Evolutionary conservation across 1,140 invertebrate species (phyloP), one percentile per base, ranked within the genome.

Genomic region (Panulirus ornatus): DNA sequence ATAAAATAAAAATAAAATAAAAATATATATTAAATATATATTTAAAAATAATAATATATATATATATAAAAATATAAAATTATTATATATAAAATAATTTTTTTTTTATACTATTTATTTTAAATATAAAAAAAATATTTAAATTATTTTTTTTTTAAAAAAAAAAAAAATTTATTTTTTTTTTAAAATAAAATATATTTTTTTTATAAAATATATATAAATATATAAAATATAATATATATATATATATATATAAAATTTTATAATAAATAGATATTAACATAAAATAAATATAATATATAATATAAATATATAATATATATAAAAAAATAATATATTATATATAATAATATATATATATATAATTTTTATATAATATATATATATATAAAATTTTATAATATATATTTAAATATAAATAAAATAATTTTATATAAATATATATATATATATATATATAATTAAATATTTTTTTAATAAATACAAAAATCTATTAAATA

Each of bases 381-480:
- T 58, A 58, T 58, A 14, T 11, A 14, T 58, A 58, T 58, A 14
- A 14, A 14, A 58, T 11, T 11, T 11, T 58, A 14, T 58, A 14
- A 58, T 58, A 58, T 58, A 58, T 58, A 58, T 58, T 11, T 58
- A 58, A 14, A 58, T 58, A 58, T 58, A 58, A 9, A 58, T 58
- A 58, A 14, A 58, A 14, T 11, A 14, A 58, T 58, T 11, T 58
- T 11, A 14, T 11, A 14, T 11, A 14, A 14, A 58, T 58, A 58
- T 58, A 58, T 58, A 58, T n/a, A 58, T 58, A 58, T 58, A 58
- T 58, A 58, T 58, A 58, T 58, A 58, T 58, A 58, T n/a, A 58
- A 14, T 11, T 58, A 58, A 14, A 58, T 58, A 58, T 58, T 11
- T 11, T 58, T 11, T 58, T 11, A 14, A 58, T 11, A 14, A 58